Evolutionary conservation across 2,113 vertebrate species (phyloP).

Genomic region (Galbula dea): DNA sequence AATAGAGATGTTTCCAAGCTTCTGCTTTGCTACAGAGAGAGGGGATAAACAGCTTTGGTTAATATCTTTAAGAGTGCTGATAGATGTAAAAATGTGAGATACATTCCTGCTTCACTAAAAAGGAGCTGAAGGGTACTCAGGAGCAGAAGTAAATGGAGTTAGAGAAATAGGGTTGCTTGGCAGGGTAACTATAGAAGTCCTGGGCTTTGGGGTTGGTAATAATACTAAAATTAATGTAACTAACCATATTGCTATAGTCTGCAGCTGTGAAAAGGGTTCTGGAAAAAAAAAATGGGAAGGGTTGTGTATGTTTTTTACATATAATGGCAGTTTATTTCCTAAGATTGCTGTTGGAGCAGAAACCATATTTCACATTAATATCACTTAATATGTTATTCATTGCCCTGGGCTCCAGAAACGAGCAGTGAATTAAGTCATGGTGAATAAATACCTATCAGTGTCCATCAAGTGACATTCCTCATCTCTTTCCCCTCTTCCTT

Average conservation of each 20-base stretch:
- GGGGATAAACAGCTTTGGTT: background rate
- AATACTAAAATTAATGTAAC: background rate
- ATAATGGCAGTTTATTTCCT: slow-evolving; percentile 30
- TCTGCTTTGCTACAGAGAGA: background rate
- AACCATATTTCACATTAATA: slow-evolving; percentile 63
- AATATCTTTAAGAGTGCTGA: slow-evolving; percentile 16
- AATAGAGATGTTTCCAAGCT: slow-evolving; percentile 3
- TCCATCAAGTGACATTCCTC: slow-evolving; percentile 52
- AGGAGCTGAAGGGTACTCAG: background rate
- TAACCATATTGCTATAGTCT: background rate
- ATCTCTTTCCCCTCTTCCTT: slow-evolving; percentile 19
- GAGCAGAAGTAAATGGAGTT: background rate
- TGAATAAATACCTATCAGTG: slow-evolving; percentile 57
- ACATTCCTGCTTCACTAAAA: background rate
- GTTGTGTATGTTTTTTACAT: slow-evolving; percentile 18
- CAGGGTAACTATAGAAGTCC: background rate
- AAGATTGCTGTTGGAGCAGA: slow-evolving; percentile 45
- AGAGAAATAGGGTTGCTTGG: background rate
- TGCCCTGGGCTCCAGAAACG: slow-evolving; percentile 34
- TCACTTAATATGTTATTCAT: slow-evolving; percentile 65
- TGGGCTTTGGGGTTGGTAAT: background rate
- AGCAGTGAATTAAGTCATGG: slow-evolving; percentile 52
- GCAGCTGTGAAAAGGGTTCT: background rate
- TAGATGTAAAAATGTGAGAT: background rate
- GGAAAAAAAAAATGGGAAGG: background rate